Percentiles rank a stretch among this genome's conserved stretches.
Evolutionary conservation across 2,888 invertebrate species (phyloP).

Genomic region (Hofmannophila pseudospretella): DNA sequence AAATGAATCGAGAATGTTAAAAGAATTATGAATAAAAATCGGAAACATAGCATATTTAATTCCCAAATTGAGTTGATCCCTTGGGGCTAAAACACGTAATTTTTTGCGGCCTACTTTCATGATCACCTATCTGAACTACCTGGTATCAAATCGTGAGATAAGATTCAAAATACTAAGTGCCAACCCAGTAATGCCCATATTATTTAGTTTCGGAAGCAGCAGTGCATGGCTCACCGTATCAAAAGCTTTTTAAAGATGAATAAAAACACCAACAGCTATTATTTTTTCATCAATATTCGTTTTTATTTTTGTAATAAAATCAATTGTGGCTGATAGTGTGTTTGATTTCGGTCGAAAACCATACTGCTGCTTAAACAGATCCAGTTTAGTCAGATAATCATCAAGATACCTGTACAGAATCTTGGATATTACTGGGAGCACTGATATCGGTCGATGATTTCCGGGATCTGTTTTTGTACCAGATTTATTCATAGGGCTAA

Average conservation of each 20-base stretch:
- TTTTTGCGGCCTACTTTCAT: slow-evolving; percentile 1
- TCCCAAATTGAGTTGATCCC: too few relatives aligned
- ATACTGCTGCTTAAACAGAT: slow-evolving; percentile 4
- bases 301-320: slow-evolving; percentile 16
- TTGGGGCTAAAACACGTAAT: too few relatives aligned
- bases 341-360: slow-evolving; percentile 11
- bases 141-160: slow-evolving; percentile 13
- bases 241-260: slow-evolving; percentile 14
- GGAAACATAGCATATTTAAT: too few relatives aligned
- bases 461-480: slow-evolving; percentile 14
- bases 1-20: too few relatives aligned
- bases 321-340: slow-evolving; percentile 13
- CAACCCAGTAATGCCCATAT: slow-evolving; percentile 9
- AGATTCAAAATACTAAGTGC: slow-evolving; percentile 9
- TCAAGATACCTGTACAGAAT: slow-evolving; percentile 4
- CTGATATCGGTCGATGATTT: slow-evolving; percentile 17
- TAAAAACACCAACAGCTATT: slow-evolving; percentile 15
- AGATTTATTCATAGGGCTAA: slow-evolving; percentile 17
- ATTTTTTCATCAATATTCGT: slow-evolving; percentile 13
- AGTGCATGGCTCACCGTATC: slow-evolving; percentile 11
- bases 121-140: slow-evolving; percentile 11
- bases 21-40: too few relatives aligned
- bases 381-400: background rate
- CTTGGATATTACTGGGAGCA: slow-evolving; percentile 10
- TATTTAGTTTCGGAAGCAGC: slow-evolving; percentile 9